Conservation (phyloP, 2,113 vertebrate species). For the Patagioenas fasciata region DNA sequence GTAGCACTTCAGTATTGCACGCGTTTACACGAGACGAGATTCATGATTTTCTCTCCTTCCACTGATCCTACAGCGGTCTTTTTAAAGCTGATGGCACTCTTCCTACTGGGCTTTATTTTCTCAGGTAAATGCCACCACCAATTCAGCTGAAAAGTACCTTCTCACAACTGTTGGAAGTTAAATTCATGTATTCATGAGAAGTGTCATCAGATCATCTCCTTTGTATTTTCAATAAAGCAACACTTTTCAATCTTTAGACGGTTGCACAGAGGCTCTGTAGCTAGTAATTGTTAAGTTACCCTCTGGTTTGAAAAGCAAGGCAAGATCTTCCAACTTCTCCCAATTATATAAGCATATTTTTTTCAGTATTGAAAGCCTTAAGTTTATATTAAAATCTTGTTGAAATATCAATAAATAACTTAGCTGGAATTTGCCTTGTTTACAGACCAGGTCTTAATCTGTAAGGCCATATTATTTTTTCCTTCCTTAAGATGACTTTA, state of each 20-base stretch:
- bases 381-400: not conserved
- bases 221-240: not conserved
- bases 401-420: not conserved
- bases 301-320: not conserved
- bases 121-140: not conserved
- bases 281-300: not conserved
- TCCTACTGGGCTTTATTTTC: not conserved
- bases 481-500: not conserved
- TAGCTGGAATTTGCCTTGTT: not conserved
- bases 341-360: not conserved
- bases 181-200: not conserved
- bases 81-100: not conserved
- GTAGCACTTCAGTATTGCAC: fast-evolving
- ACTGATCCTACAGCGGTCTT: not conserved
- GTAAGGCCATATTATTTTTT: not conserved
- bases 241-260: not conserved
- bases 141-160: not conserved
- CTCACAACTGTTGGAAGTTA: not conserved
- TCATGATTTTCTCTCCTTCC: not conserved
- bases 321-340: not conserved
- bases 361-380: not conserved
- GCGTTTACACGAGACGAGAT: fast-evolving
- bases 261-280: not conserved
- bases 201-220: not conserved
- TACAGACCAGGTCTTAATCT: not conserved